These are phyloP conservation scores for Meloidogyne chitwoodi DNA, from an alignment of 1,140 invertebrate species.

Conservation along the genomic window DNA sequence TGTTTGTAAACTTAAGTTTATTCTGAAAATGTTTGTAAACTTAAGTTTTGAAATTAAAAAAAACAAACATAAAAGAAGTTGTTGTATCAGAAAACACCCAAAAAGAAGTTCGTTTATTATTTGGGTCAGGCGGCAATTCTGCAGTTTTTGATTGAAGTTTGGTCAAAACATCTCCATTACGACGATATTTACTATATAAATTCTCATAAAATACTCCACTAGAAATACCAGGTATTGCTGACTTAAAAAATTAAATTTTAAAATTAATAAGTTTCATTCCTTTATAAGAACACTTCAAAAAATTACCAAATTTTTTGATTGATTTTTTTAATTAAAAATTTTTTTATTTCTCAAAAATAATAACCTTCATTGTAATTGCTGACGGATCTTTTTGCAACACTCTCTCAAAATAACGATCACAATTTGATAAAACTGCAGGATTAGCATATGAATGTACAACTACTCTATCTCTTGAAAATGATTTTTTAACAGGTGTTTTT, in stretches of 20 bases:
- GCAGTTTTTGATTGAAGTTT: constrained; percentile 71
- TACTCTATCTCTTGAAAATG: neutral
- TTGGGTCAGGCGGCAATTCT: constrained; percentile 65
- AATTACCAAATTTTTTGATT: too few species aligned
- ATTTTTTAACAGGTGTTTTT: neutral
- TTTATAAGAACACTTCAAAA: too few species aligned
- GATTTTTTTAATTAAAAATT: too few species aligned
- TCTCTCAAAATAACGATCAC: constrained; percentile 72
- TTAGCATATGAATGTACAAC: constrained; percentile 25
- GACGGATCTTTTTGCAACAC: constrained; percentile 27
- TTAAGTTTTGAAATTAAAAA: too few species aligned
- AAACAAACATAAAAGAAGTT: constrained; percentile 77
- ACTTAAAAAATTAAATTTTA: constrained; percentile 61
- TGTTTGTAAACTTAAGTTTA: too few species aligned
- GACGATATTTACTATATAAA: constrained; percentile 64
- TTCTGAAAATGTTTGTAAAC: too few species aligned
- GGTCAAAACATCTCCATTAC: constrained; percentile 73
- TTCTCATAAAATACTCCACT: constrained; percentile 74
- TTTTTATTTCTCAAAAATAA: constrained; percentile 15
- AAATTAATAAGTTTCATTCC: too few species aligned
- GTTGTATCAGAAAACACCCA: constrained; percentile 84
- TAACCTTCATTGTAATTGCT: constrained; percentile 28
- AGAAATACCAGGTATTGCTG: constrained; percentile 74
- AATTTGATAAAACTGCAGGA: constrained; percentile 60
- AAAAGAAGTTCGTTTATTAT: constrained; percentile 34